phyloP scores from a whole-genome alignment of 2,888 invertebrate species.

The Pseudococcus longispinus region DNA sequence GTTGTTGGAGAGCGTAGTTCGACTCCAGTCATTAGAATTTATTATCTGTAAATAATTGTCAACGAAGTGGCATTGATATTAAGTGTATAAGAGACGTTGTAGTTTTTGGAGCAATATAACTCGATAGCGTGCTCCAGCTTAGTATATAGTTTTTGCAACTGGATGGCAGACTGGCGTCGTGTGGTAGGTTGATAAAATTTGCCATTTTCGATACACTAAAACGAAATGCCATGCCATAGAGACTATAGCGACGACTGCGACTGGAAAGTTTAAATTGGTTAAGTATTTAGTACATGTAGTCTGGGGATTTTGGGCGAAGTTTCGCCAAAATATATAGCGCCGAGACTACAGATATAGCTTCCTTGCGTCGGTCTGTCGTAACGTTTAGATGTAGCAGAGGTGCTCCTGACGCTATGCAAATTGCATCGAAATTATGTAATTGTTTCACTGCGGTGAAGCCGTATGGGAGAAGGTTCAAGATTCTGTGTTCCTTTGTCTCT shows the following conservation, averaged over 20 bases:
- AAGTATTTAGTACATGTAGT: conserved; percentile 12
- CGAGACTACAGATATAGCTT: not conserved
- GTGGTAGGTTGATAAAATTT: not conserved
- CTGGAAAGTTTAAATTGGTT: conserved; percentile 30
- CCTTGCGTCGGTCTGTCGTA: not conserved
- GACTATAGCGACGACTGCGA: not conserved
- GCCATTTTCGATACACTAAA: not conserved
- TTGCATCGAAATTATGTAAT: conserved; percentile 28
- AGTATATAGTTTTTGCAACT: not conserved
- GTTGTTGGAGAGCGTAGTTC: conserved; percentile 8
- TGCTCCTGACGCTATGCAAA: not conserved
- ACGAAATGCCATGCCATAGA: not conserved
- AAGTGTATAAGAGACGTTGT: not conserved
- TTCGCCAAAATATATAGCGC: not conserved
- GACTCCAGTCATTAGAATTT: conserved; percentile 40
- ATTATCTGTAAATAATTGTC: conserved; percentile 44
- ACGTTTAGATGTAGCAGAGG: not conserved
- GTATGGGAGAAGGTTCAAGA: not conserved
- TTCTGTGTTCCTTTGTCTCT: not conserved
- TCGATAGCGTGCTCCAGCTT: not conserved
- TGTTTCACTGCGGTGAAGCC: not conserved
- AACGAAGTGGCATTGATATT: conserved; percentile 18
- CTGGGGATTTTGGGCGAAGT: not conserved
- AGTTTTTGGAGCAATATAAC: not conserved
- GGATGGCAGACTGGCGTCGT: conserved; percentile 5